Conservation (phyloP, 2,113 vertebrate genomes). For the Crotalus horridus region DNA sequence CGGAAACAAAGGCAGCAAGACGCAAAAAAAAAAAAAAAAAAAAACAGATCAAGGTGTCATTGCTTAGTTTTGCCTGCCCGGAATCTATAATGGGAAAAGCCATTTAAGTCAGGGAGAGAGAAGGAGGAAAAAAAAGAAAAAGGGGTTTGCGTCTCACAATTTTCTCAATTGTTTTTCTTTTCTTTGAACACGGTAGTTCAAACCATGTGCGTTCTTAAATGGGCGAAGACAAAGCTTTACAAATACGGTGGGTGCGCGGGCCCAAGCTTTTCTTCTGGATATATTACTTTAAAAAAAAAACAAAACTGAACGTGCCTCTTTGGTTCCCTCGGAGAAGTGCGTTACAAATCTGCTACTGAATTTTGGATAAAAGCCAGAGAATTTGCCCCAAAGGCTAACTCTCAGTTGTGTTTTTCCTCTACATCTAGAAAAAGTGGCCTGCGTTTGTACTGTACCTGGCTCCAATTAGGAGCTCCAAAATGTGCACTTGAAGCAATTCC, state of each 20-base stretch:
- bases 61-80: too few relatives aligned
- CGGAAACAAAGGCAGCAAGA: not conserved
- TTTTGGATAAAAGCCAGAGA: not conserved
- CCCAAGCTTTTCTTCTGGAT: not conserved
- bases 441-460: too few relatives aligned
- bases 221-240: not conserved
- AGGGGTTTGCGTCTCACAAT: not conserved
- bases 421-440: not conserved
- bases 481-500: not conserved
- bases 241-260: not conserved
- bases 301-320: not conserved
- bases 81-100: not conserved
- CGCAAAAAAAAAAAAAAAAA: not conserved
- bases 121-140: not conserved
- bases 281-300: not conserved
- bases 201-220: not conserved
- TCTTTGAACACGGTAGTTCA: not conserved
- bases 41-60: rapidly evolving
- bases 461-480: not conserved
- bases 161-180: not conserved
- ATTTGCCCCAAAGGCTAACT: not conserved
- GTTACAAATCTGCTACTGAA: not conserved
- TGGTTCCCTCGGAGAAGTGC: not conserved
- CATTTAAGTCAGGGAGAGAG: not conserved
- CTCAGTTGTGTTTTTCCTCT: not conserved